A percentile compares a stretch with the other conserved stretches of the same genome.
Evolutionary conservation across 2,113 vertebrate species (phyloP).

Genomic region (Periophthalmus modestus): DNA sequence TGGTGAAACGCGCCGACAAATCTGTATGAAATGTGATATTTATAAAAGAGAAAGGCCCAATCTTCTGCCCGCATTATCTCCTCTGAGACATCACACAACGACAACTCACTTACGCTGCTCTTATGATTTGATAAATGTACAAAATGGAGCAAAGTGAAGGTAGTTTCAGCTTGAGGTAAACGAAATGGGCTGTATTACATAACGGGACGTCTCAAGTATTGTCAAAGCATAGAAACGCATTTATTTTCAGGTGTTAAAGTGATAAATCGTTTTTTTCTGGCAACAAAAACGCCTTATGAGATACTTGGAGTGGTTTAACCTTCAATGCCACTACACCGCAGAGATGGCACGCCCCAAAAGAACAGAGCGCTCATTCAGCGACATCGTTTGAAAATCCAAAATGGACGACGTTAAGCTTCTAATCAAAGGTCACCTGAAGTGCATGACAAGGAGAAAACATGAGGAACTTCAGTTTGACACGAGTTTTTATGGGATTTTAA

Average conservation of each 20-base stretch:
- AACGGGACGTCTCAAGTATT: background rate
- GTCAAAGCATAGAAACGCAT: background rate
- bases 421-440: conserved; percentile 5
- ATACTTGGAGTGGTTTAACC: background rate
- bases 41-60: conserved; percentile 4
- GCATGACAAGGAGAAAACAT: background rate
- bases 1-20: background rate
- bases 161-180: background rate
- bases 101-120: conserved; percentile 2
- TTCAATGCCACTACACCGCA: background rate
- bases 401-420: too few relatives aligned
- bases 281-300: background rate
- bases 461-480: background rate
- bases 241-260: background rate
- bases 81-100: background rate
- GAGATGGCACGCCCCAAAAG: background rate
- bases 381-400: background rate
- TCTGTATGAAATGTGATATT: conserved; percentile 3
- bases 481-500: background rate
- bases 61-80: conserved; percentile 3
- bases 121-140: background rate
- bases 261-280: background rate
- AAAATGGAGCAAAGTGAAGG: background rate
- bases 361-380: background rate
- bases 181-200: background rate